A percentile compares a stretch with the other conserved stretches of the same genome.
Conservation (phyloP, 1,140 invertebrate species). For the Drosophila obscura region DNA sequence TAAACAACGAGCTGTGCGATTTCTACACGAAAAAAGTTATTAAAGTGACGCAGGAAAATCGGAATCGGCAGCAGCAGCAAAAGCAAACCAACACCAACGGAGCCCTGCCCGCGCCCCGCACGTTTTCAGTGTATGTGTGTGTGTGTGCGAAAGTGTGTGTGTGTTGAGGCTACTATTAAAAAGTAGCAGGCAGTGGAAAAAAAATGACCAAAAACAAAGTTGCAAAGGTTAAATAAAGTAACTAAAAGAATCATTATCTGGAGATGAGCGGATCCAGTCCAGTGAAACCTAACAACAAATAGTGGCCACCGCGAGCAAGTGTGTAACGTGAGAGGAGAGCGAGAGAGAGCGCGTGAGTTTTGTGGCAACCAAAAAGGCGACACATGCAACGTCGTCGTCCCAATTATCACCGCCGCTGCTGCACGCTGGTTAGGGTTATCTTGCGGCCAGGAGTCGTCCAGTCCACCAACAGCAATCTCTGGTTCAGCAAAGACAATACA, state of each 20-base stretch:
- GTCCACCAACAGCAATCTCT: too few species aligned
- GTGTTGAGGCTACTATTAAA: constrained; percentile 55
- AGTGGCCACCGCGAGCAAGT: constrained; percentile 30
- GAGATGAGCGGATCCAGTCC: too few species aligned
- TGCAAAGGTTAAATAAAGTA: constrained; percentile 57
- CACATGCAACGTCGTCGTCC: too few species aligned
- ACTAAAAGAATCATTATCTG: constrained; percentile 17
- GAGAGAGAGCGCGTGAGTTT: constrained; percentile 10
- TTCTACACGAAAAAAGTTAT: constrained; percentile 40
- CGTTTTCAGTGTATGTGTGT: constrained; percentile 56
- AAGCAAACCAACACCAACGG: constrained; percentile 26
- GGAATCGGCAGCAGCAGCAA: constrained; percentile 8
- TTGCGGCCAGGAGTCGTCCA: too few species aligned
- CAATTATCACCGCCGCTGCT: too few species aligned
- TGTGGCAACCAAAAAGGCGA: too few species aligned
- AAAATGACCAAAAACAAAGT: constrained; percentile 71
- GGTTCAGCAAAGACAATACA: too few species aligned
- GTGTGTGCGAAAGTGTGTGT: constrained; percentile 27
- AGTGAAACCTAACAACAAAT: constrained; percentile 17
- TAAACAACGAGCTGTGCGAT: constrained; percentile 31
- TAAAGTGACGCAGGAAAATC: constrained; percentile 51
- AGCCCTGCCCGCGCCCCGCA: constrained; percentile 68
- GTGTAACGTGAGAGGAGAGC: constrained; percentile 20
- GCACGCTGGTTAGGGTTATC: too few species aligned
- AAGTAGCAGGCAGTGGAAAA: constrained; percentile 42